Evolutionary conservation across 2,888 invertebrate genomes (phyloP).

Genomic region (Corbicula japonica): DNA sequence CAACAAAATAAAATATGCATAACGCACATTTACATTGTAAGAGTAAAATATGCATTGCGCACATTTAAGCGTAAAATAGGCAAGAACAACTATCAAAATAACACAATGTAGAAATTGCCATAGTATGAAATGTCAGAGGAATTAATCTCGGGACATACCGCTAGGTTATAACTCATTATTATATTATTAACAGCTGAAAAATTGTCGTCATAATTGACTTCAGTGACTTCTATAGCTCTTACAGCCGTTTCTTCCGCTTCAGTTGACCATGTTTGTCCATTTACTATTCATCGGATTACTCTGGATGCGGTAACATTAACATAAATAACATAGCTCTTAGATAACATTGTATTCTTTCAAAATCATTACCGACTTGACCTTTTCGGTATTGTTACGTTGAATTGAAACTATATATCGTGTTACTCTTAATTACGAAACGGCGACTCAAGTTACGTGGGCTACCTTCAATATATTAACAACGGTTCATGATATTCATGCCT

Average conservation of each 20-base stretch:
- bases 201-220: too few relatives aligned
- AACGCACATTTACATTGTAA: too few relatives aligned
- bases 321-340: conserved; percentile 27
- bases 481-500: conserved; percentile 13
- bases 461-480: conserved; percentile 31
- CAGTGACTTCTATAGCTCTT: too few relatives aligned
- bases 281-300: conserved; percentile 31
- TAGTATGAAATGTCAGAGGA: too few relatives aligned
- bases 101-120: too few relatives aligned
- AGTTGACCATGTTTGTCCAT: conserved; percentile 6
- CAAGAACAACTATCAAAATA: too few relatives aligned
- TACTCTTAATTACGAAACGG: conserved; percentile 49
- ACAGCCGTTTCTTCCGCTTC: conserved; percentile 24
- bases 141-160: too few relatives aligned
- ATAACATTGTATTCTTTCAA: conserved; percentile 35
- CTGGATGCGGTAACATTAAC: conserved; percentile 47
- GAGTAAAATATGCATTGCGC: too few relatives aligned
- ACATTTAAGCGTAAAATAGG: too few relatives aligned
- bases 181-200: too few relatives aligned
- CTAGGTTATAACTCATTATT: too few relatives aligned
- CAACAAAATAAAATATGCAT: too few relatives aligned
- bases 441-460: conserved; percentile 19
- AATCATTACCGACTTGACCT: conserved; percentile 38
- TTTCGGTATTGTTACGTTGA: conserved; percentile 22
- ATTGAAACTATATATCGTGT: conserved; percentile 14